phyloP scores from a whole-genome alignment of 2,113 vertebrate species.

The Tragulus kanchil region DNA sequence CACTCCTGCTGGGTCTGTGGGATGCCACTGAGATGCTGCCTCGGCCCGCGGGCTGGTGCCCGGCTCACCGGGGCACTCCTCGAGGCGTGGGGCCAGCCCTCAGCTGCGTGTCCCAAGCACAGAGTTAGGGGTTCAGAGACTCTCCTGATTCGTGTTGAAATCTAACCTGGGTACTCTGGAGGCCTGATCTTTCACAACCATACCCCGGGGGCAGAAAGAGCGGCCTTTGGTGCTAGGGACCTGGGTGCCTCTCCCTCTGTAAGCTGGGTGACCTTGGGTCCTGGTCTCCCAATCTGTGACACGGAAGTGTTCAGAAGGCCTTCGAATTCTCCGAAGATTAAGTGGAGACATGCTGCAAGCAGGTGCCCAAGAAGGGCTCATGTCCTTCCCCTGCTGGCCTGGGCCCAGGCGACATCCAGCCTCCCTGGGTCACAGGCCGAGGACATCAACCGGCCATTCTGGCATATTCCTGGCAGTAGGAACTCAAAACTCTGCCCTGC shows the following conservation, averaged over 20 bases:
- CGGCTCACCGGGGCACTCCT: not conserved
- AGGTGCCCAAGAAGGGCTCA: not conserved
- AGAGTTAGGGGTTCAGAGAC: not conserved
- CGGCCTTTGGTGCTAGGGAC: not conserved
- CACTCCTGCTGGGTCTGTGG: not conserved
- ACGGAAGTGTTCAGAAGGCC: not conserved
- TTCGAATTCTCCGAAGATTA: not conserved
- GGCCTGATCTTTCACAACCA: not conserved
- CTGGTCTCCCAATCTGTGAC: not conserved
- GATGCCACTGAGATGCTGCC: not conserved
- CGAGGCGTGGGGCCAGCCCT: not conserved
- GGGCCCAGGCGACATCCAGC: not conserved
- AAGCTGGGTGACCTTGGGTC: not conserved
- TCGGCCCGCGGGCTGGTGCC: not conserved
- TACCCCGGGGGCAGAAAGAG: not conserved
- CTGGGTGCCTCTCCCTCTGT: not conserved
- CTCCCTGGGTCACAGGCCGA: not conserved
- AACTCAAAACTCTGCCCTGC: too few relatives aligned
- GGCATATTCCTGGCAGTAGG: not conserved
- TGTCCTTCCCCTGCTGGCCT: not conserved
- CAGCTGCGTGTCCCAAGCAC: not conserved
- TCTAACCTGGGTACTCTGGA: not conserved
- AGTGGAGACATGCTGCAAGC: not conserved
- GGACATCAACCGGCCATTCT: not conserved
- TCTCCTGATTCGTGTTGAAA: not conserved